Base-by-base conservation (phyloP, 2,113 vertebrate species). In the Amphilophus citrinellus region DNA sequence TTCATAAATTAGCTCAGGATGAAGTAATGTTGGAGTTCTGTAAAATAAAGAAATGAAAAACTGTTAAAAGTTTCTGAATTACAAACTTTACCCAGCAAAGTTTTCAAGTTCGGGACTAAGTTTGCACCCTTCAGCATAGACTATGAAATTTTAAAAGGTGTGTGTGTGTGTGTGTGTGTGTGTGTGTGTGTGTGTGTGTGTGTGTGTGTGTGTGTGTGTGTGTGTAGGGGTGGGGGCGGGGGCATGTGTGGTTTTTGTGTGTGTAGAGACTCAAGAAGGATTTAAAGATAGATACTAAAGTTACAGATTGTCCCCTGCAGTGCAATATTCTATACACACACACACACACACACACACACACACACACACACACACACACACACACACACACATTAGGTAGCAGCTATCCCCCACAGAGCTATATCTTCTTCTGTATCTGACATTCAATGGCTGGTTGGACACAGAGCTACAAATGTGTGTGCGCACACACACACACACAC, bases 371-470 rank as follows among this genome's bases (percentile, higher is more conserved):
- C 61, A 62, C 50, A 53, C 50, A 35, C 82, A 79, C 2, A 68
- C 66, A 77, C 78, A 44, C 63, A 61, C 32, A 30, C 76, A 58
- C 68, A 57, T 47, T 77, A 7, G 63, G 79, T 47, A 75, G 83
- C 76, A 87, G 61, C 83, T 39, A 76, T 82, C 88, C 82, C 87
- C 81, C 86, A 84, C 84, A 76, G 86, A 90, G 85, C 8, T 81
- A 44, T 88, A 92, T 92, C 88, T 86, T 73, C 62, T 87, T 88
- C 77, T 84, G 57, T 75, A 90, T 90, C 89, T 87, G 84, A 88
- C 87, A 77, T 86, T 86, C 77, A 42, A 81, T 84, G 86, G 86
- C 57, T 91, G 88, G 83, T 82, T 90, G 78, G 86, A 68, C 80
- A 84, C 37, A 5, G 76, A 80, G 57, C 35, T 14, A 32, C 30